A percentile compares a stretch with the other conserved stretches of the same genome.
phyloP scores from a whole-genome alignment of 2,888 invertebrate species.

The Azorinus chamasolen region DNA sequence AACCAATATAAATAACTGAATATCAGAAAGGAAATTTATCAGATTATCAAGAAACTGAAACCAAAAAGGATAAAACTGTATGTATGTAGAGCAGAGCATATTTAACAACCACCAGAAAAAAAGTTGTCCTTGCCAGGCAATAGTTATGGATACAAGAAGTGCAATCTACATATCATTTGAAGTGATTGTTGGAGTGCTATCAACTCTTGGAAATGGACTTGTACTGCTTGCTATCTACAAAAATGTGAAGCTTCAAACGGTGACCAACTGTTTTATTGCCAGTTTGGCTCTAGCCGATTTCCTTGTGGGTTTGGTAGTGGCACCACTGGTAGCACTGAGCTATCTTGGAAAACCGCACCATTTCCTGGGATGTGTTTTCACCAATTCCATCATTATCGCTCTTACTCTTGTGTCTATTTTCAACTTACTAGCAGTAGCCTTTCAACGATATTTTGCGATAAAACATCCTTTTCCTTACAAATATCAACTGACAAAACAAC shows the following conservation, averaged over 20 bases:
- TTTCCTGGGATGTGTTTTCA: conserved; percentile 81
- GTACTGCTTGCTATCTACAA: conserved; percentile 76
- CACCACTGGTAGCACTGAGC: conserved; percentile 76
- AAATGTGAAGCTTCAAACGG: conserved; percentile 73
- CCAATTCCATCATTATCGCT: conserved; percentile 81
- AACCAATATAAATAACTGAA: no score
- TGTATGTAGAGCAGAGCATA: no score
- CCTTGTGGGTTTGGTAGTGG: conserved; percentile 78
- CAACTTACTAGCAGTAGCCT: conserved; percentile 82
- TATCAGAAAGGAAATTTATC: no score
- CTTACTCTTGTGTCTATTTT: conserved; percentile 85
- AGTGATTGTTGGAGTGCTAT: conserved; percentile 70
- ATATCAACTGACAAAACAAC: conserved; percentile 71
- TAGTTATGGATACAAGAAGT: conserved; percentile 65
- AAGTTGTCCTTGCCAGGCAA: neutral
- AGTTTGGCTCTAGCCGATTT: conserved; percentile 81
- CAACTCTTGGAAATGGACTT: conserved; percentile 75
- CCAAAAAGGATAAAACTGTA: no score
- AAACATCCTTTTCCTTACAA: conserved; percentile 82
- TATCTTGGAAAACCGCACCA: conserved; percentile 74
- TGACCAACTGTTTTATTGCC: conserved; percentile 81
- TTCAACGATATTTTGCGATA: conserved; percentile 84
- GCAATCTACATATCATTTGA: conserved; percentile 76
- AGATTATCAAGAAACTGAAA: no score
- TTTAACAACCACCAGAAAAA: neutral